phyloP scores from a whole-genome alignment of 1,140 invertebrate genomes.

The Papilio polyxenes region DNA sequence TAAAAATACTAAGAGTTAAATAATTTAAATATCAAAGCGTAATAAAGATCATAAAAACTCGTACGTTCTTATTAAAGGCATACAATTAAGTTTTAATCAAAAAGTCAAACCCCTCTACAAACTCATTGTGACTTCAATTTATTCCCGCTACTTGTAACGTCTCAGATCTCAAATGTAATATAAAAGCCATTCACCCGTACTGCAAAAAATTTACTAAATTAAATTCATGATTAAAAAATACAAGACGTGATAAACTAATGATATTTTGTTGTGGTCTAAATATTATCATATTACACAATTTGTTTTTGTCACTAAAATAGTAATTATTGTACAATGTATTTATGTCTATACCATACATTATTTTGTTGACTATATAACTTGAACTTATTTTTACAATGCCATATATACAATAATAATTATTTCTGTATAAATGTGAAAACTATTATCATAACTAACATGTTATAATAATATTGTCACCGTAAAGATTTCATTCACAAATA shows the following conservation, averaged over 20 bases:
- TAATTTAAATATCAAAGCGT: background rate
- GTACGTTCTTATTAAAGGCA: background rate
- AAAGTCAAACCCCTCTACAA: conserved; percentile 12
- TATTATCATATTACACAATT: too few species aligned
- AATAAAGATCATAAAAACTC: conserved; percentile 15
- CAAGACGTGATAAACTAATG: background rate
- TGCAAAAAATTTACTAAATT: conserved; percentile 22
- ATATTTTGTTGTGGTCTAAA: background rate
- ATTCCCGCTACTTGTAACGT: conserved; percentile 14
- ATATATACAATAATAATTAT: too few species aligned
- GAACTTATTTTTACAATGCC: too few species aligned
- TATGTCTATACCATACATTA: too few species aligned
- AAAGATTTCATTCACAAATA: background rate
- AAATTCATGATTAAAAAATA: background rate
- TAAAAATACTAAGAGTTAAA: background rate
- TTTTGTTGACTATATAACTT: too few species aligned
- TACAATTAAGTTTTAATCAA: conserved; percentile 21
- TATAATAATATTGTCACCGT: background rate
- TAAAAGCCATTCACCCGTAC: conserved; percentile 34
- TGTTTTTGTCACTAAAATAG: too few species aligned
- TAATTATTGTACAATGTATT: too few species aligned
- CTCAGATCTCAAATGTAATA: conserved; percentile 25
- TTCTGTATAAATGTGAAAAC: too few species aligned
- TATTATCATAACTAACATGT: background rate
- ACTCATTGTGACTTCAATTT: conserved; percentile 24